phyloP scores from a whole-genome alignment of 2,888 invertebrate species.

The Metopia argyrocephala region DNA sequence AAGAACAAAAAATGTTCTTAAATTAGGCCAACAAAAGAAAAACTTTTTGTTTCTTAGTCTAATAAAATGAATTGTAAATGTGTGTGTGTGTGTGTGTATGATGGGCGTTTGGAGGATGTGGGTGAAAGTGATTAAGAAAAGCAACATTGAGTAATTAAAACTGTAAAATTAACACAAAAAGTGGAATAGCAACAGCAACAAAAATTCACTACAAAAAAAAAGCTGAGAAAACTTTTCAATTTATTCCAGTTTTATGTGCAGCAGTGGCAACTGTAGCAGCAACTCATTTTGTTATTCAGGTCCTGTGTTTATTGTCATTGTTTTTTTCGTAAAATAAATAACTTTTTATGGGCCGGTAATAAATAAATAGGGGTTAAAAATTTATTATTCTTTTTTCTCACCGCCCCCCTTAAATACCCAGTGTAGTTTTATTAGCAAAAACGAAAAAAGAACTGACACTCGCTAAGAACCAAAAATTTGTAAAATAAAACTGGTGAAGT shows the following conservation, averaged over 20 bases:
- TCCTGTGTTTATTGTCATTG: slow-evolving; percentile 6
- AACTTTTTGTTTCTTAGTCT: slow-evolving; percentile 57
- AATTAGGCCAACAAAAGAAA: slow-evolving; percentile 65
- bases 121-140: slow-evolving; percentile 45
- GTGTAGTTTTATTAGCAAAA: not conserved
- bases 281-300: too few relatives aligned
- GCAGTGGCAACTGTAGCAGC: not conserved
- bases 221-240: slow-evolving; percentile 23
- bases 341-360: slow-evolving; percentile 36
- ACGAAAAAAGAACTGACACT: too few relatives aligned
- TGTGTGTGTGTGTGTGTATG: not conserved
- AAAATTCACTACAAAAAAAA: slow-evolving; percentile 10
- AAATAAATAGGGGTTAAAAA: slow-evolving; percentile 45
- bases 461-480: too few relatives aligned
- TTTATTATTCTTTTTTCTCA: not conserved
- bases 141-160: slow-evolving; percentile 63
- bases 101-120: slow-evolving; percentile 18
- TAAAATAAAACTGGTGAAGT: too few relatives aligned
- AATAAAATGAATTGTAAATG: slow-evolving; percentile 58
- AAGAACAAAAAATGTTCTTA: slow-evolving; percentile 15
- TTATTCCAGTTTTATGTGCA: not conserved
- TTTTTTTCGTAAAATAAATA: slow-evolving; percentile 22
- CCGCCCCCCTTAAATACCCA: too few relatives aligned
- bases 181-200: not conserved
- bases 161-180: slow-evolving; percentile 10